These are phyloP conservation scores for Carterocephalus palaemon DNA, from an alignment of 2,888 invertebrate species.

Conservation along the genomic window DNA sequence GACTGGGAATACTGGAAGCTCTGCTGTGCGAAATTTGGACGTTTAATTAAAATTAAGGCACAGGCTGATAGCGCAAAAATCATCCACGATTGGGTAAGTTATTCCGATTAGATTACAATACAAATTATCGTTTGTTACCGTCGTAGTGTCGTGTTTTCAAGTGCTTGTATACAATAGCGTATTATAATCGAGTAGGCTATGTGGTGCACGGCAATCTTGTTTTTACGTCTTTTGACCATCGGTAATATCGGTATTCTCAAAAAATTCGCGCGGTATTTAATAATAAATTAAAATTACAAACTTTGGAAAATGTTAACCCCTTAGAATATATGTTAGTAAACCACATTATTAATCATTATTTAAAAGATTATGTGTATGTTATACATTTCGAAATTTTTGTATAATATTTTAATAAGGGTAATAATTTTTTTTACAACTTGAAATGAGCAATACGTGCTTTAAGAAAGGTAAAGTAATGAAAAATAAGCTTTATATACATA, in stretches of 20 bases:
- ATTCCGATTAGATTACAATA: constrained; percentile 76
- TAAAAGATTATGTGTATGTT: no score
- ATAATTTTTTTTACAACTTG: no score
- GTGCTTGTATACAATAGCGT: constrained; percentile 31
- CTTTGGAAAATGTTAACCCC: not conserved
- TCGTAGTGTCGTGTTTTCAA: constrained; percentile 48
- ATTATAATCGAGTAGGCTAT: constrained; percentile 36
- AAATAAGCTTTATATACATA: no score
- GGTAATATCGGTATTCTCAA: not conserved
- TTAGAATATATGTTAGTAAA: no score
- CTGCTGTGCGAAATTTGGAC: constrained; percentile 48
- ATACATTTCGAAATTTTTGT: no score
- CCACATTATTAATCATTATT: no score
- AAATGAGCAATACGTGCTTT: no score
- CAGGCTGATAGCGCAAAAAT: constrained; percentile 69
- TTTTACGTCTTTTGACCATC: constrained; percentile 17
- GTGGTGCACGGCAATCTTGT: constrained; percentile 16
- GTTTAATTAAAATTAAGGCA: constrained; percentile 53
- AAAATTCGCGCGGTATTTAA: constrained; percentile 3
- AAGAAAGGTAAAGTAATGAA: no score
- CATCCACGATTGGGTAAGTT: constrained; percentile 78
- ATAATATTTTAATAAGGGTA: no score
- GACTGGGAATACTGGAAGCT: constrained; percentile 50
- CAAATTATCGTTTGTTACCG: constrained; percentile 63
- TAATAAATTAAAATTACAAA: not conserved